Base-by-base conservation (phyloP, 1,140 invertebrate genomes). In the Mercenaria mercenaria region DNA sequence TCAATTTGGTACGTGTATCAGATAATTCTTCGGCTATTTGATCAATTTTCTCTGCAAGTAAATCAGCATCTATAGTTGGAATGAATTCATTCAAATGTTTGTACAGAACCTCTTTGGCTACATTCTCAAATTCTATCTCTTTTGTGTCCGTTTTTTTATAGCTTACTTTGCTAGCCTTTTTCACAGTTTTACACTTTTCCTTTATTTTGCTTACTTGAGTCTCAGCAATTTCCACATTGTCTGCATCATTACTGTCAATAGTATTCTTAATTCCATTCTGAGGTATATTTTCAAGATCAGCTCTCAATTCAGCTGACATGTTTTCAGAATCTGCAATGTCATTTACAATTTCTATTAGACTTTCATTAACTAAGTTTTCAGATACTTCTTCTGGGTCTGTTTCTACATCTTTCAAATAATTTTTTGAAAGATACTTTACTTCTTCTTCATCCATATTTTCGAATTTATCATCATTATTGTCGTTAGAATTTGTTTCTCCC, bases 41-140 rank as follows among this genome's bases (percentile, higher is more conserved):
- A 50, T 77, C 74, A 29, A 77, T 41, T 32, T 77, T 77, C 20
- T 32, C 43, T 32, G 23, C 13, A 26, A 77, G 43, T 4, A 50
- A 23, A 34, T 77, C 74, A 50, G 74, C 74, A 77, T 77, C 74
- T 77, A 77, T 77, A 10, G 41, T 23, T 47, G 74, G 74, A 26
- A 77, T 77, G 26, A 77, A 77, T n/a, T 77, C 74, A 50, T 77
- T 77, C 43, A 77, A 77, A 77, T 77, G 43, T 50, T 50, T 77
- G 34, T 77, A 77, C 11, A 77, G 74, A 47, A 77, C 41, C 52
- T 77, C 74, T 47, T 50, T 77, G 23, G 74, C 23, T 32, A 50
- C 4, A 29, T 6, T 47, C 26, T 77, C 26, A 50, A 77, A 77
- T 13, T 77, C 74, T 1, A 10, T 29, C 29, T 50, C 39, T 77